These are phyloP conservation scores for Hesperophylax magnus DNA, from an alignment of 1,140 invertebrate species.

Conservation along the genomic window DNA sequence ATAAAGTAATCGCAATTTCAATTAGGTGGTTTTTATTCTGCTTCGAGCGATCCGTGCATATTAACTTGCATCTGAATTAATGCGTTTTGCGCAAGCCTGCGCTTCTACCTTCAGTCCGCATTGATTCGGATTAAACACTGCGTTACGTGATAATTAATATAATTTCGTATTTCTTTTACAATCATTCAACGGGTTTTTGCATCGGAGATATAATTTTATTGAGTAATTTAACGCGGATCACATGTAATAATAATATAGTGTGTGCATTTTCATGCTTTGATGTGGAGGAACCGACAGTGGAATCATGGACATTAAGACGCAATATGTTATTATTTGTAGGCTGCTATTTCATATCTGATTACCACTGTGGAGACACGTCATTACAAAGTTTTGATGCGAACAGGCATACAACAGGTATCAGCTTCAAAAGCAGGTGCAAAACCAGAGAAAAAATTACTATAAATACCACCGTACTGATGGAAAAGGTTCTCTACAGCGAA, in stretches of 20 bases:
- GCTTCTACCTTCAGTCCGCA: not conserved
- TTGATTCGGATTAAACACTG: not conserved
- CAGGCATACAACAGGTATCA: too few species aligned
- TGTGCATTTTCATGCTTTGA: too few species aligned
- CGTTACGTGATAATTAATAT: slow-evolving; percentile 31
- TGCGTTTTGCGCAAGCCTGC: slow-evolving; percentile 18
- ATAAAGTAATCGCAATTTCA: slow-evolving; percentile 57
- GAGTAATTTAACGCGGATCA: not conserved
- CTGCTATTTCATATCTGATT: not conserved
- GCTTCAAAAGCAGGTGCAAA: too few species aligned
- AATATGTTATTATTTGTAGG: not conserved
- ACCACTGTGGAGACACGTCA: not conserved
- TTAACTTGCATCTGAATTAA: slow-evolving; percentile 26
- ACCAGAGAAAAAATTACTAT: too few species aligned
- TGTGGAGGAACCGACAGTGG: too few species aligned
- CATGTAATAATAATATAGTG: too few species aligned
- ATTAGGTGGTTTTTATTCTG: slow-evolving; percentile 56
- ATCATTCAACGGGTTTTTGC: slow-evolving; percentile 10
- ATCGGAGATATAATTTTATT: not conserved
- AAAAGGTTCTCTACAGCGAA: too few species aligned
- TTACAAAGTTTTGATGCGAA: not conserved
- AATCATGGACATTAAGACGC: too few species aligned
- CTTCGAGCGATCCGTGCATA: slow-evolving; percentile 53
- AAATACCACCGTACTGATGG: too few species aligned
- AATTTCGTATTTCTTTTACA: slow-evolving; percentile 1